These are phyloP conservation scores for Philaethria dido DNA, from an alignment of 2,888 invertebrate genomes.

Conservation along the genomic window DNA sequence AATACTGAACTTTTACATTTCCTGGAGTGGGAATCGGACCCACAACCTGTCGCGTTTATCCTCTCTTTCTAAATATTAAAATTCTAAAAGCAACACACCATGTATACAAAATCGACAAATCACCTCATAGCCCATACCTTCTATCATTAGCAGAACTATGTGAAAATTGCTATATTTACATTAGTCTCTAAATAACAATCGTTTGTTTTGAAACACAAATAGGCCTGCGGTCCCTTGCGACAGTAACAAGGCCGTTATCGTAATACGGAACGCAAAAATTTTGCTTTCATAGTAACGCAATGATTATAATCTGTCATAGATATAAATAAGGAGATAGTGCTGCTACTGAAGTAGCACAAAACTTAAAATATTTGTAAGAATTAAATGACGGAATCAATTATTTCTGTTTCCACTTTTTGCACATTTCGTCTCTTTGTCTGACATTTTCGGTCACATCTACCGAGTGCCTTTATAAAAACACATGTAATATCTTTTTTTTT, in stretches of 20 bases:
- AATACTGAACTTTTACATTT: too few relatives aligned
- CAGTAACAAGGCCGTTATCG: slow-evolving; percentile 32
- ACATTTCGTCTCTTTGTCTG: too few relatives aligned
- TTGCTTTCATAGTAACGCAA: slow-evolving; percentile 29
- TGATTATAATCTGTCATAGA: slow-evolving; percentile 12
- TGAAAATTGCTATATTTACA: slow-evolving; percentile 15
- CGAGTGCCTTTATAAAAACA: too few relatives aligned
- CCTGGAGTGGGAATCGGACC: too few relatives aligned
- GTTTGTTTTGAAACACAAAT: slow-evolving; percentile 24
- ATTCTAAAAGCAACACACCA: background rate
- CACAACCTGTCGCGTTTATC: background rate
- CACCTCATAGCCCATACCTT: background rate
- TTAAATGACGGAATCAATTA: too few relatives aligned
- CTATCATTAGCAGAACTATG: slow-evolving; percentile 8
- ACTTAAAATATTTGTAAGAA: too few relatives aligned
- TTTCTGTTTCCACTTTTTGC: too few relatives aligned
- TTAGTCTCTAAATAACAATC: slow-evolving; percentile 17
- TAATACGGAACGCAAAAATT: slow-evolving; percentile 31
- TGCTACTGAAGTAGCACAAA: too few relatives aligned
- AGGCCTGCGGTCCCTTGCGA: slow-evolving; percentile 29
- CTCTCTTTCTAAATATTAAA: background rate
- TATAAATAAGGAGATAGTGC: background rate
- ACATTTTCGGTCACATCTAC: too few relatives aligned
- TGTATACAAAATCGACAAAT: background rate
- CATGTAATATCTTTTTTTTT: too few relatives aligned